These are phyloP conservation scores for Syrista parreyssii DNA, from an alignment of 2,888 invertebrate species.

Conservation along the genomic window DNA sequence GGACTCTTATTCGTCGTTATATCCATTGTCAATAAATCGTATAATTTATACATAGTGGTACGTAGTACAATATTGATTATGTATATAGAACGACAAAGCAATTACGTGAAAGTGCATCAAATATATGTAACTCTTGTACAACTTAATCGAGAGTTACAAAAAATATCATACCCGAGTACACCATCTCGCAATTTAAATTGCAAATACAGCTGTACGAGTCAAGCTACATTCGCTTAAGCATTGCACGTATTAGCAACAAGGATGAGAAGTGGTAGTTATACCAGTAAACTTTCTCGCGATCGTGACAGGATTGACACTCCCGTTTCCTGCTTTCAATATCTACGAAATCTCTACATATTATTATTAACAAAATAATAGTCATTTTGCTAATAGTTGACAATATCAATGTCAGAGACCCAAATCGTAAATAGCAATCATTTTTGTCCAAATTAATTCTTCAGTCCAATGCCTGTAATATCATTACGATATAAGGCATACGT, in stretches of 20 bases:
- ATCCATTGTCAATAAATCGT: neutral
- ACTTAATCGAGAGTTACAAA: neutral
- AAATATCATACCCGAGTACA: neutral
- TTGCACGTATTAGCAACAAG: slow-evolving; percentile 19
- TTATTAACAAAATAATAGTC: neutral
- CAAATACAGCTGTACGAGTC: neutral
- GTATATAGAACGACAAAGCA: neutral
- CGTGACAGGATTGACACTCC: slow-evolving; percentile 23
- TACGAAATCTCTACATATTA: neutral
- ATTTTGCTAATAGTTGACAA: neutral
- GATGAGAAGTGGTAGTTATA: slow-evolving; percentile 30
- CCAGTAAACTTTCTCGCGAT: slow-evolving; percentile 45
- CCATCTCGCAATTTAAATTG: neutral
- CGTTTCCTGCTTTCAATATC: slow-evolving; percentile 34
- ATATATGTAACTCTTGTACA: neutral
- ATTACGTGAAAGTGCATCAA: neutral
- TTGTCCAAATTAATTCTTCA: neutral
- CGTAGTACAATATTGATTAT: neutral
- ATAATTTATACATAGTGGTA: neutral
- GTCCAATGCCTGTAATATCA: neutral
- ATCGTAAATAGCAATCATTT: neutral
- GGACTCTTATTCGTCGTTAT: neutral
- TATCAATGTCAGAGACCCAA: neutral
- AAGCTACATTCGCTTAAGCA: neutral
- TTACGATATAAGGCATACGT: too few species aligned